Evolutionary conservation across 2,113 vertebrate species (phyloP).

Genomic region (Etheostoma spectabile): DNA sequence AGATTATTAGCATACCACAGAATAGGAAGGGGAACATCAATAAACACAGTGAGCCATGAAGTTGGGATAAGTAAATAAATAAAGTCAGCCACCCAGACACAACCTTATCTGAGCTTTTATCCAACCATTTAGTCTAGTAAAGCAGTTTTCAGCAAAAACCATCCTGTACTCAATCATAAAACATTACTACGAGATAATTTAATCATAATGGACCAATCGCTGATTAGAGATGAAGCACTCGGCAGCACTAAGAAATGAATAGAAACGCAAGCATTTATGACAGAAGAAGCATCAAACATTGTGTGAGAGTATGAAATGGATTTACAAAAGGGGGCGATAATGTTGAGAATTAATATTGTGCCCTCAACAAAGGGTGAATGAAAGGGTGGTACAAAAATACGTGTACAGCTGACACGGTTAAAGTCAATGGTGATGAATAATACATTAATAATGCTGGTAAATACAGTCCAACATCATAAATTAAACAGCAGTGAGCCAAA

Average conservation of each 20-base stretch:
- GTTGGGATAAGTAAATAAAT: slow-evolving; percentile 54
- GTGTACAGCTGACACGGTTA: slow-evolving; percentile 44
- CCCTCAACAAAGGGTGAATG: slow-evolving; percentile 51
- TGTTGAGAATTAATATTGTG: slow-evolving; percentile 53
- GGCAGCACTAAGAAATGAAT: slow-evolving; percentile 31
- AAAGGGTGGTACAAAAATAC: slow-evolving; percentile 46
- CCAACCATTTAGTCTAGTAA: slow-evolving; percentile 4
- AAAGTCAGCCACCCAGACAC: slow-evolving; percentile 30
- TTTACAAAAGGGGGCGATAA: slow-evolving; percentile 57
- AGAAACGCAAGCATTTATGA: slow-evolving; percentile 37
- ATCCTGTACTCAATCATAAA: slow-evolving; percentile 32
- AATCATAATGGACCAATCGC: slow-evolving; percentile 45
- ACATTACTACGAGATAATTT: slow-evolving; percentile 40
- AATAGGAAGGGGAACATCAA: slow-evolving; percentile 47
- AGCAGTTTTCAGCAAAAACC: slow-evolving; percentile 20
- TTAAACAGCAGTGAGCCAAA: slow-evolving; percentile 68
- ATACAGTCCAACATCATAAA: slow-evolving; percentile 66
- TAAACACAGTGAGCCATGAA: slow-evolving; percentile 57
- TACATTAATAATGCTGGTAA: slow-evolving; percentile 71
- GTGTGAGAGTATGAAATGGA: slow-evolving; percentile 51
- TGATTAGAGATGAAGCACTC: slow-evolving; percentile 54
- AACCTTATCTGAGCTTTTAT: slow-evolving; percentile 33
- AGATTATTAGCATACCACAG: slow-evolving; percentile 62
- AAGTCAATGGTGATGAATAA: slow-evolving; percentile 74
- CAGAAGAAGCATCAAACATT: slow-evolving; percentile 26